Base-by-base conservation (phyloP, 2,797 vertebrate genomes). In the Tragopan temminckii region DNA sequence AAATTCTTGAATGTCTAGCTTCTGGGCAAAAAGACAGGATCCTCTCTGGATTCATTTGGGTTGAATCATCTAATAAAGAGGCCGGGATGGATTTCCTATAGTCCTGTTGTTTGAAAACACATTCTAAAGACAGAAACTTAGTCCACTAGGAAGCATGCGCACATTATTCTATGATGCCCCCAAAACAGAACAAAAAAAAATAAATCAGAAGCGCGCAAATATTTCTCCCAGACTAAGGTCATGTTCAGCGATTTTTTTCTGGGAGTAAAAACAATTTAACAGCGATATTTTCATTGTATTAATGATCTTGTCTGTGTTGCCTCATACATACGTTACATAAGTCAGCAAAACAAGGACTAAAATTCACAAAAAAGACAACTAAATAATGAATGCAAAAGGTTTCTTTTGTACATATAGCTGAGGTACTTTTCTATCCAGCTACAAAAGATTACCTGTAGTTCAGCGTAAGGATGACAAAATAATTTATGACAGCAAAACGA, bases 121-220 rank as follows among this genome's bases (percentile, higher is more conserved):
- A 16, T 4, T 23, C 11, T 71, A 67, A 0, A 3, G 33, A 58
- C n/a, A 90, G 38, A 0, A 0, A 16, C 15, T 33, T 12, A 46
- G 29, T 17, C 25, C 40, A 64, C 19, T 10, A 11, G 31, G 48
- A 82, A 59, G 19, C 0, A 13, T 9, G 12, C 5, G 48, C 50
- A 58, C 36, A 5, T 20, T 18, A 57, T 5, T 31, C 59, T 1
- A 3, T 19, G 11, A 62, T 20, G 14, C 20, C 11, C 11, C 1
- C 20, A 27, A 70, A 88, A 14, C 7, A 69, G 36, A 82, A 61
- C 38, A n/a, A 33, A 52, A 45, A 13, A 20, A n/a, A 33, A 52
- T 42, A 13, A 20, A 7, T 58, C 36, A 38, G 16, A 13, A 76
- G 16, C 12, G 1, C 33, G 7, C 16, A 67, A 58, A 50, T 4